Evolutionary conservation across 1,140 invertebrate species (phyloP).

Genomic region (Mercenaria mercenaria): DNA sequence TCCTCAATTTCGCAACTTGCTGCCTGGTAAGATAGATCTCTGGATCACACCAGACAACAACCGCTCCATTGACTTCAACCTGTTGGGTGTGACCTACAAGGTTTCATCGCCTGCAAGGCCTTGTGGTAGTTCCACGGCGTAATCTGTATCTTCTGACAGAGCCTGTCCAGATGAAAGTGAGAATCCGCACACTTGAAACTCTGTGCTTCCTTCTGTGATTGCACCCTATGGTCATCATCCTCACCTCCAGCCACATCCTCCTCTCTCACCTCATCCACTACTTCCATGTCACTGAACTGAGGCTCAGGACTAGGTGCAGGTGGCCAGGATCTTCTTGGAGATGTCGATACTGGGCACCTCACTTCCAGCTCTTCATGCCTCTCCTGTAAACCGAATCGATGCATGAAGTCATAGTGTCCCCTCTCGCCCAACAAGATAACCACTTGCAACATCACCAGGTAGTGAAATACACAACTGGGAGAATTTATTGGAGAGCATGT

Average conservation of each 20-base stretch:
- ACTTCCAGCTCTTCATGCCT: neutral
- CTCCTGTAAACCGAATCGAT: neutral
- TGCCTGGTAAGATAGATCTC: too few species aligned
- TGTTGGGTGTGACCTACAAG: too few species aligned
- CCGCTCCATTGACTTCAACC: too few species aligned
- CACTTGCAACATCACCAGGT: neutral
- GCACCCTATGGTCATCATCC: neutral
- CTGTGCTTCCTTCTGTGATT: neutral
- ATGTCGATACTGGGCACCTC: neutral
- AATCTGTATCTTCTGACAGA: neutral
- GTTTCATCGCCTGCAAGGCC: too few species aligned
- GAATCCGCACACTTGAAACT: neutral
- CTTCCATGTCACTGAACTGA: neutral
- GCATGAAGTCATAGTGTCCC: neutral
- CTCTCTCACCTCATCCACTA: neutral
- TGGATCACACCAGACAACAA: too few species aligned
- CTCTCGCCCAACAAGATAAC: too few species aligned
- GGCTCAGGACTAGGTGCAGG: neutral
- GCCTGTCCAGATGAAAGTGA: neutral
- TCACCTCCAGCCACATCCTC: too few species aligned
- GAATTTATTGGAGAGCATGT: neutral
- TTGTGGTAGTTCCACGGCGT: neutral
- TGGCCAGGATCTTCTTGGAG: neutral
- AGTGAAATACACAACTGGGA: neutral
- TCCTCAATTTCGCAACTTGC: too few species aligned